Base-by-base conservation (phyloP, 2,888 invertebrate species). In the Halictus ligatus region DNA sequence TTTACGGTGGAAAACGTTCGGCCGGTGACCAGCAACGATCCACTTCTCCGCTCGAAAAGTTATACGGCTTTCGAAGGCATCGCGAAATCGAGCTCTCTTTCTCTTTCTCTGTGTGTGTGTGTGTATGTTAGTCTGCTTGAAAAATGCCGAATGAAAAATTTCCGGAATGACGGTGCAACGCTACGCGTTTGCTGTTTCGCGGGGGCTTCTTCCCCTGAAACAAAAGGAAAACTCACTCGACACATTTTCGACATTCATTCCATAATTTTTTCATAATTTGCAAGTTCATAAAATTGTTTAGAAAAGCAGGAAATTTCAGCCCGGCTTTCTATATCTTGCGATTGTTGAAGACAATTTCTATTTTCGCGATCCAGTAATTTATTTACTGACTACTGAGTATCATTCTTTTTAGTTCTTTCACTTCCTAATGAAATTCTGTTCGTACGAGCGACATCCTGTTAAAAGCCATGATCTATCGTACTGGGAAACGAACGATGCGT, bases 1-100 rank as follows among this genome's bases (percentile, higher is more conserved):
- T 67, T 67, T 18, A 12, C 67, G 10, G 21, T 35, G 67, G 35
- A 10, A 67, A 67, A 10, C 35, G 35, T 35, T 18, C 35, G 1
- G 10, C 35, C 67, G 35, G 60, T 35, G 67, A 67, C 67, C 18
- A 35, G 35, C 8, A 67, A 21, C 67, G 67, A 67, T 67, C 67
- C 67, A 67, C 67, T 25, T 72, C 25, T 72, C 46, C 72, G 48
- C 25, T 72, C 72, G 46, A 43, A 72, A 72, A 48, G 72, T 25
- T n/a, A 72, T 25, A 46, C 43, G 13, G 43, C 46, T 46, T 67
- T 35, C 18, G 67, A 21, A 67, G 18, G 35, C 67, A 21, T 67
- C 35, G 67, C 35, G 35, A 4, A 67, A 67, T 35, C 29, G 35
- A 29, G 29, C 29, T 29, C 18, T 35, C 35, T 21, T n/a, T 21